Evolutionary conservation across 2,888 invertebrate species (phyloP), one percentile per base, ranked within the genome.

Genomic region (Blastobasis adustella): DNA sequence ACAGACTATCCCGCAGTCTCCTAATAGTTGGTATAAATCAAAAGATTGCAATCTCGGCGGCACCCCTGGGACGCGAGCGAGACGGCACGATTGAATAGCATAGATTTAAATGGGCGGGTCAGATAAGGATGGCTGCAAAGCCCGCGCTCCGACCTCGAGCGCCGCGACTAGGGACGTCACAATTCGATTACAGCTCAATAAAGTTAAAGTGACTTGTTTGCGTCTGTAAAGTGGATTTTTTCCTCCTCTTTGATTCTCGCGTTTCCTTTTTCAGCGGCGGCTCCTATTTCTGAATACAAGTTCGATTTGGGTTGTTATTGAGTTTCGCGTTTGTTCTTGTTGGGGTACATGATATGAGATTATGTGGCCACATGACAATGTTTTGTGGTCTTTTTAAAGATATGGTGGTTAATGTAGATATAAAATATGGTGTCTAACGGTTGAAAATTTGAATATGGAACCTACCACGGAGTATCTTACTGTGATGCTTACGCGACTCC

Each of bases 11-110:
- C 85, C 79, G 77, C 77, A 76, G 69, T 77, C 79, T 86, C 86
- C 88, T 88, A 88, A 88, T 88, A 88, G 87, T 88, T 85, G 85
- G 83, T 85, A 88, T 88, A 88, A 88, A 88, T 88, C 88, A 88
- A 87, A 88, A 88, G 88, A 88, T 88, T 86, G 86, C 88, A 86
- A 87, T 88, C 87, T 86, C 80, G 73, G 73, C 79, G 79, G 86
- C 85, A 86, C 88, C 87, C 88, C 83, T 82, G 88, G 84, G 88
- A 88, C 69, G 73, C 80, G 83, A 88, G 86, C 73, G 88, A 88
- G 88, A 88, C 73, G 80, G 82, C 85, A 87, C 79, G 84, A 88
- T 88, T 88, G 88, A 88, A 87, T 80, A 82, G 87, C 88, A 88
- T 88, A 86, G 87, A 88, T 84, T 88, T 88, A 88, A 88, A 88